These are phyloP conservation scores for Odontamblyopus lacepedii DNA, from an alignment of 2,797 vertebrate genomes.

Conservation along the genomic window DNA sequence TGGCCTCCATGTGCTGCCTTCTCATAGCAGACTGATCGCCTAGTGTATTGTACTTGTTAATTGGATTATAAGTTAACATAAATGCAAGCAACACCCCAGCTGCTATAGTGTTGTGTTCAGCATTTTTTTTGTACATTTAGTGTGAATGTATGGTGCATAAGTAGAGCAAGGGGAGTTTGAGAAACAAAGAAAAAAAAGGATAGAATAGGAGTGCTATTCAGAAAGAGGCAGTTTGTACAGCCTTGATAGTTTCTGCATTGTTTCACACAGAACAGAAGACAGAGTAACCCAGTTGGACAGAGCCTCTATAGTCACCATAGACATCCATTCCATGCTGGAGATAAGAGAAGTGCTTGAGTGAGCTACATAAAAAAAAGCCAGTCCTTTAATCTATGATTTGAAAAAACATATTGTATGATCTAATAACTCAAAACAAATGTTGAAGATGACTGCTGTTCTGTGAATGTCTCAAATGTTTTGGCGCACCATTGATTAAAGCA, in stretches of 20 bases:
- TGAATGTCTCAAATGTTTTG: conserved; percentile 54
- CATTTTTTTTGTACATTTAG: conserved; percentile 30
- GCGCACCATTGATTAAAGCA: conserved; percentile 66
- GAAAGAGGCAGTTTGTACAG: conserved; percentile 28
- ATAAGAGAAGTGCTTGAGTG: conserved; percentile 22
- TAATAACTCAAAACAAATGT: conserved; percentile 53
- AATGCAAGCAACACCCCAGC: conserved; percentile 62
- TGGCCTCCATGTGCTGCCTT: conserved; percentile 57
- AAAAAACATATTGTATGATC: conserved; percentile 45
- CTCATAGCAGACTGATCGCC: conserved; percentile 64
- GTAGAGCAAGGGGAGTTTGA: conserved; percentile 38
- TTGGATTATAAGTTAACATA: conserved; percentile 76
- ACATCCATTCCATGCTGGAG: conserved; percentile 29
- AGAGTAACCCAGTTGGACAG: conserved; percentile 40
- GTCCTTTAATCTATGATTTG: conserved; percentile 43
- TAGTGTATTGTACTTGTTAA: conserved; percentile 72
- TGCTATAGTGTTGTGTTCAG: conserved; percentile 46
- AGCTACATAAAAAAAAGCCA: conserved; percentile 45
- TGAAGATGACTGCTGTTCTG: conserved; percentile 45
- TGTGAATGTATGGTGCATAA: conserved; percentile 43
- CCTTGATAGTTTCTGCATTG: conserved; percentile 39
- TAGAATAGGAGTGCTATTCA: conserved; percentile 31
- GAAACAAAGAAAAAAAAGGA: conserved; percentile 32
- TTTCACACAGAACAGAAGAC: conserved; percentile 36
- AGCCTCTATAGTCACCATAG: conserved; percentile 31